Evolutionary conservation across 2,888 invertebrate species (phyloP).

Genomic region (Andrena haemorrhoa): DNA sequence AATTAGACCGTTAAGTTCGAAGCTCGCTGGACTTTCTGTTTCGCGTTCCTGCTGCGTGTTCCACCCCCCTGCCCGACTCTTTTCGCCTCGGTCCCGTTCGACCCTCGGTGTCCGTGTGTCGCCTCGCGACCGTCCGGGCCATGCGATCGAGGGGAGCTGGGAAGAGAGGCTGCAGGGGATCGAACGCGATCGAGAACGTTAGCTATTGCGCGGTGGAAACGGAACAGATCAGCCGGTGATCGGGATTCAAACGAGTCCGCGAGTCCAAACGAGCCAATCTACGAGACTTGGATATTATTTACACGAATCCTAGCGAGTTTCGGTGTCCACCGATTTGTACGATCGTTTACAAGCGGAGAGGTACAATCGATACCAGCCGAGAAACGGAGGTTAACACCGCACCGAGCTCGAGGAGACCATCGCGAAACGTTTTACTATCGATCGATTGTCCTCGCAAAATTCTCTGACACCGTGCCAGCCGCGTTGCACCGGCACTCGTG

Average conservation of each 20-base stretch:
- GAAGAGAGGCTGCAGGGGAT: conserved; percentile 8
- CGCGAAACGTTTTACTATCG: conserved; percentile 57
- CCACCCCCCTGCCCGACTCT: background rate
- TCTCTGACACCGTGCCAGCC: conserved; percentile 52
- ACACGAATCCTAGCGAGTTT: conserved; percentile 57
- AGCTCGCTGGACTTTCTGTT: conserved; percentile 35
- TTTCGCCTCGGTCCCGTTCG: conserved; percentile 4
- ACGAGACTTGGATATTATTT: conserved; percentile 55
- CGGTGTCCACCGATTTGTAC: conserved; percentile 58
- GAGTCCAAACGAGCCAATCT: conserved; percentile 43
- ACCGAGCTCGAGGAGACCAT: conserved; percentile 46
- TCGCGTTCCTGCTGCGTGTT: background rate
- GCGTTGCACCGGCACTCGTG: conserved; percentile 24
- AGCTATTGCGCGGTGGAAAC: too few relatives aligned
- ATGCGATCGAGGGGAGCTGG: conserved; percentile 17
- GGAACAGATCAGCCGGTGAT: conserved; percentile 16
- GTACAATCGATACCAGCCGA: conserved; percentile 51
- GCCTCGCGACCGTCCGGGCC: background rate
- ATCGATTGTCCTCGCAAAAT: conserved; percentile 74
- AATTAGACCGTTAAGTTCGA: conserved; percentile 69
- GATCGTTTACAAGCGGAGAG: conserved; percentile 54
- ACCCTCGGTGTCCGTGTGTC: background rate
- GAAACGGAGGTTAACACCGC: conserved; percentile 38
- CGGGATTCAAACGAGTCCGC: conserved; percentile 5
- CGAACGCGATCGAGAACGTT: background rate